These are phyloP conservation scores for Mongoloraphidia duomilia DNA, from an alignment of 2,888 invertebrate genomes.

Conservation along the genomic window DNA sequence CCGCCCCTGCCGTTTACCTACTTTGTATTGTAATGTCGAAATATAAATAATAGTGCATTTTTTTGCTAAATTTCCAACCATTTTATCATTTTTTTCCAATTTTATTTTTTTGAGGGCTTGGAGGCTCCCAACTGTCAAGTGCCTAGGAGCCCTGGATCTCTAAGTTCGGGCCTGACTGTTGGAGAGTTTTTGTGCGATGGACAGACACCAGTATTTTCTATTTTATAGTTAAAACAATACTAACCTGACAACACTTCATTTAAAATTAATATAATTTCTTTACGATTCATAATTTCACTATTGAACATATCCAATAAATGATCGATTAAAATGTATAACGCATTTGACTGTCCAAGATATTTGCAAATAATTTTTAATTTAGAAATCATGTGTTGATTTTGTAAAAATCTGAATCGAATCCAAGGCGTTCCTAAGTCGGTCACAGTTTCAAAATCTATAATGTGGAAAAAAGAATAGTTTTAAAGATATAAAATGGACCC, in stretches of 20 bases:
- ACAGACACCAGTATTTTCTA: not conserved
- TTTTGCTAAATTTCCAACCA: no score
- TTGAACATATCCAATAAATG: conserved; percentile 42
- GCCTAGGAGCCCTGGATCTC: no score
- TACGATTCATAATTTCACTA: conserved; percentile 34
- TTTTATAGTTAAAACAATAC: conserved; percentile 1
- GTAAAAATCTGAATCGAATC: conserved; percentile 48
- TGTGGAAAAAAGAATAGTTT: not conserved
- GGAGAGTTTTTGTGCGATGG: not conserved
- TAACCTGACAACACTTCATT: conserved; percentile 40
- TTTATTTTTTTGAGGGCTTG: no score
- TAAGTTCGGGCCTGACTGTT: no score
- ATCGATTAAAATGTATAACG: conserved; percentile 43
- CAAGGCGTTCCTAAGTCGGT: conserved; percentile 36
- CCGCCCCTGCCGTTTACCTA: no score
- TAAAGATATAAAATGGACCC: no score
- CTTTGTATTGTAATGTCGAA: no score
- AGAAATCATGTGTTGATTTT: conserved; percentile 28
- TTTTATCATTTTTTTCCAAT: no score
- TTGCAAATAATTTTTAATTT: conserved; percentile 40
- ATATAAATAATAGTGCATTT: no score
- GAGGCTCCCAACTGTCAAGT: no score
- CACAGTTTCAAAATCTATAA: conserved; percentile 27
- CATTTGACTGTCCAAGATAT: conserved; percentile 38
- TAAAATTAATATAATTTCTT: conserved; percentile 45